These are phyloP conservation scores for Hippoglossus stenolepis DNA, from an alignment of 2,113 vertebrate species.

Conservation along the genomic window DNA sequence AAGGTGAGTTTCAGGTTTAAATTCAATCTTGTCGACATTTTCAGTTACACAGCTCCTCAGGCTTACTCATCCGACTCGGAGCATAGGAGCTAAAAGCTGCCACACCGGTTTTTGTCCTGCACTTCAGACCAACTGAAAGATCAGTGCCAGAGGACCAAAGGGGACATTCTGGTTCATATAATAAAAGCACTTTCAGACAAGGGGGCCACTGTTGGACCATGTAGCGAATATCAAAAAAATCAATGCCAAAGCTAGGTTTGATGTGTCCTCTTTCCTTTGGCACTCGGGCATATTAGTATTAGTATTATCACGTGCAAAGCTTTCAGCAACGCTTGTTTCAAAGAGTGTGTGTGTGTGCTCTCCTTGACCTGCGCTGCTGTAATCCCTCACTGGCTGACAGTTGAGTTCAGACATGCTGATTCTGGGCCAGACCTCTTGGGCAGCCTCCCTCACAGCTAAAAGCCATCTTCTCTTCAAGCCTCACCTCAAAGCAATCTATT, in stretches of 20 bases:
- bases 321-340: slow-evolving; percentile 4
- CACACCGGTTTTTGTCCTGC: slow-evolving; percentile 1
- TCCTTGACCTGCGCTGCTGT: slow-evolving; percentile 44
- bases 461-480: slow-evolving; percentile 46
- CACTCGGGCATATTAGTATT: neutral
- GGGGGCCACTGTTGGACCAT: neutral
- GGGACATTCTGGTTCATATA: neutral
- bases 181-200: slow-evolving; percentile 19
- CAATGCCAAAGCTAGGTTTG: neutral
- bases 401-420: slow-evolving; percentile 37
- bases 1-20: neutral
- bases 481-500: slow-evolving; percentile 53
- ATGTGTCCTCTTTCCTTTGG: neutral
- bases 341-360: slow-evolving; percentile 10
- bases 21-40: neutral
- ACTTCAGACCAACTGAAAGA: slow-evolving; percentile 1
- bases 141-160: neutral
- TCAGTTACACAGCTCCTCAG: neutral
- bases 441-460: slow-evolving; percentile 42
- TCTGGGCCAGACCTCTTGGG: slow-evolving; percentile 45
- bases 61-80: neutral
- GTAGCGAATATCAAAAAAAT: neutral
- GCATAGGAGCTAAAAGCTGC: slow-evolving; percentile 8
- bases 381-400: slow-evolving; percentile 50
- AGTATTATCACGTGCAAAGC: neutral